Conservation (phyloP, 2,113 vertebrate genomes). For the Crotalus tigris region DNA sequence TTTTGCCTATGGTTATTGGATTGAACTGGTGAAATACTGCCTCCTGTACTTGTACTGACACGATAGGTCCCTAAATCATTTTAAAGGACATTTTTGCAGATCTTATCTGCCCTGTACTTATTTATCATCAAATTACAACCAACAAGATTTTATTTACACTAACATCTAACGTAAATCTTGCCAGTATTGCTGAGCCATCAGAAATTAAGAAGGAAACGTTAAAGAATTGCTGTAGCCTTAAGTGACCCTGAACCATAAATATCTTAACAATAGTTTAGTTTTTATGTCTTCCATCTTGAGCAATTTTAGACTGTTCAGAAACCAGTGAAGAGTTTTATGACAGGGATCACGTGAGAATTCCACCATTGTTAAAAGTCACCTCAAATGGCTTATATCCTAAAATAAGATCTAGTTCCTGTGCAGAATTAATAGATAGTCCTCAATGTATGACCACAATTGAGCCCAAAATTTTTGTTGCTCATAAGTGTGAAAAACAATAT, state of each 20-base stretch:
- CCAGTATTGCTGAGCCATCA: not conserved
- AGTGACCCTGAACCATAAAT: not conserved
- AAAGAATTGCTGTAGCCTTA: not conserved
- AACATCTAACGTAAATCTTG: conserved; percentile 5
- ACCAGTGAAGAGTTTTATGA: not conserved
- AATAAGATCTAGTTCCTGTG: not conserved
- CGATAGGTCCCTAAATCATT: not conserved
- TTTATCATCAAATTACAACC: not conserved
- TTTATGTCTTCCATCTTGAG: not conserved
- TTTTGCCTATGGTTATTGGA: not conserved
- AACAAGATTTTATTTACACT: not conserved
- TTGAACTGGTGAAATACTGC: not conserved
- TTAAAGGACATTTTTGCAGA: not conserved
- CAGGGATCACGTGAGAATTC: not conserved
- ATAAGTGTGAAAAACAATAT: not conserved
- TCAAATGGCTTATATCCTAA: not conserved
- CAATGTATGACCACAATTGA: not conserved
- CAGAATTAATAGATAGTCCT: not conserved
- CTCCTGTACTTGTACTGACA: not conserved
- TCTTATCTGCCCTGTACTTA: not conserved
- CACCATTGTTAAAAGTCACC: not conserved
- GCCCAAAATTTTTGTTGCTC: not conserved
- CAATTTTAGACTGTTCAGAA: not conserved
- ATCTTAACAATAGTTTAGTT: not conserved
- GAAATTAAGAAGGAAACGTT: conserved; percentile 31